These are phyloP conservation scores for Chionomys nivalis DNA, from an alignment of 2,113 vertebrate species.

Conservation along the genomic window DNA sequence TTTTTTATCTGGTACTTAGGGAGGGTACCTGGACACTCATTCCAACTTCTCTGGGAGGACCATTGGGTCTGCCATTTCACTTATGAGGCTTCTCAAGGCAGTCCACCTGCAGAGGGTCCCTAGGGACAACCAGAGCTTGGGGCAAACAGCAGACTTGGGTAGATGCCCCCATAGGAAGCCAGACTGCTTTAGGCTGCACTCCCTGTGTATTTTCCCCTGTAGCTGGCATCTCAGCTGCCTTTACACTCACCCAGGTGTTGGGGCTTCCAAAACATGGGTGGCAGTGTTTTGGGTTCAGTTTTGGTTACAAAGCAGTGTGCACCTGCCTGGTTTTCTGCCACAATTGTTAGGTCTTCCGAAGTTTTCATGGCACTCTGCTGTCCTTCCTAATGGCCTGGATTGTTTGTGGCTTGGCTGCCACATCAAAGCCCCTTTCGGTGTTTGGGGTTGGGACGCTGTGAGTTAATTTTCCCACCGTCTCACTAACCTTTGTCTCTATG, in stretches of 20 bases:
- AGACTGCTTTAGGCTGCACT: background rate
- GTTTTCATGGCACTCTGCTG: too few species aligned
- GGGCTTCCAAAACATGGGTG: conserved; percentile 66
- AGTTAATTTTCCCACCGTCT: background rate
- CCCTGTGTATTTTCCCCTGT: background rate
- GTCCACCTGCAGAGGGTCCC: background rate
- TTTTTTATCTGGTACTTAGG: background rate
- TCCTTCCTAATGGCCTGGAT: background rate
- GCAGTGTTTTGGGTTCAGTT: conserved; percentile 54
- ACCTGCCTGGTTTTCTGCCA: conserved; percentile 57
- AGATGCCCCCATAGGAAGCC: background rate
- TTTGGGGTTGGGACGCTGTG: background rate
- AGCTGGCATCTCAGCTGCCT: conserved; percentile 62
- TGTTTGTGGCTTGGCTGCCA: background rate
- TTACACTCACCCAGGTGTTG: conserved; percentile 56
- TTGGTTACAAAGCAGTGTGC: conserved; percentile 72
- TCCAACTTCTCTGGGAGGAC: background rate
- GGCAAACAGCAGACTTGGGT: background rate
- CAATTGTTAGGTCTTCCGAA: background rate
- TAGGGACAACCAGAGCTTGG: background rate
- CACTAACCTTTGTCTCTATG: background rate
- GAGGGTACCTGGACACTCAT: background rate
- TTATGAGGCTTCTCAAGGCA: background rate
- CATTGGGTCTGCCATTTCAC: background rate
- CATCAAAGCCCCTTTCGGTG: background rate